Conservation (phyloP, 2,888 invertebrate genomes). For the Apeira syringaria region DNA sequence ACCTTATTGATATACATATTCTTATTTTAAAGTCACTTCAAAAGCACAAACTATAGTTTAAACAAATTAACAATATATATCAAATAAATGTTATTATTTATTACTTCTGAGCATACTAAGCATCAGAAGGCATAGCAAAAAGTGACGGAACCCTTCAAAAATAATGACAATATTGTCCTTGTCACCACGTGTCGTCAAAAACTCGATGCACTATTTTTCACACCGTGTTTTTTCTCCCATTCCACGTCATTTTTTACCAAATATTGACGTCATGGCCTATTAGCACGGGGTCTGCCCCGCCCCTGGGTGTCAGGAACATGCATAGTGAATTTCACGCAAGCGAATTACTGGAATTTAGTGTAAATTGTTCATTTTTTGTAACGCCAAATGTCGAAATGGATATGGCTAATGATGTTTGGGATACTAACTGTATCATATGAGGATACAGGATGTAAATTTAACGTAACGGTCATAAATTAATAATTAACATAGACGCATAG, state of each 20-base stretch:
- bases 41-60: too few relatives aligned
- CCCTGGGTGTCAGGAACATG: slow-evolving; percentile 50
- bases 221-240: slow-evolving; percentile 28
- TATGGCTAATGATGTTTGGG: slow-evolving; percentile 8
- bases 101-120: too few relatives aligned
- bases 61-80: too few relatives aligned
- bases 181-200: slow-evolving; percentile 29
- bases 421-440: too few relatives aligned
- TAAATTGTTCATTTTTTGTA: slow-evolving; percentile 10
- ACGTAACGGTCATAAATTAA: too few relatives aligned
- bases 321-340: slow-evolving; percentile 66
- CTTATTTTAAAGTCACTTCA: too few relatives aligned
- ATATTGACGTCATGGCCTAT: slow-evolving; percentile 38
- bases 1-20: too few relatives aligned
- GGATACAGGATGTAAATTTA: too few relatives aligned
- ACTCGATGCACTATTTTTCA: slow-evolving; percentile 28
- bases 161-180: slow-evolving; percentile 2
- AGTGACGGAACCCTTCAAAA: slow-evolving; percentile 16
- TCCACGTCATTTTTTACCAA: slow-evolving; percentile 16
- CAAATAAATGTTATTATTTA: too few relatives aligned
- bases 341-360: slow-evolving; percentile 63
- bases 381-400: too few relatives aligned
- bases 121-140: too few relatives aligned
- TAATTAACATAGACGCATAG: too few relatives aligned
- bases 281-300: slow-evolving; percentile 34